Percentiles rank a stretch among this genome's conserved stretches.
These are phyloP conservation scores for Octomys mimax DNA, from an alignment of 2,797 vertebrate genomes.

Conservation along the genomic window DNA sequence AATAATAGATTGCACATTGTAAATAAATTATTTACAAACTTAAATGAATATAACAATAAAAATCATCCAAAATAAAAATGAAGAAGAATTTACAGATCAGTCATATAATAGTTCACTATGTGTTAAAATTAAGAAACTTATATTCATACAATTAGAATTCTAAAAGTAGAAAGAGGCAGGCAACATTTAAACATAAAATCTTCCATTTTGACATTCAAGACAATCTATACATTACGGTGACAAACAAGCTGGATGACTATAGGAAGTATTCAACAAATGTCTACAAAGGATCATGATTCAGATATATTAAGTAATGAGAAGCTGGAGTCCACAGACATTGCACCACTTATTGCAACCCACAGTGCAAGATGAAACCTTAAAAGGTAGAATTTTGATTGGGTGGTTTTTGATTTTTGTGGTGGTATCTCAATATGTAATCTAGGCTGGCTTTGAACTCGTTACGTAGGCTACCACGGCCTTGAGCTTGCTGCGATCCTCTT, in stretches of 20 bases:
- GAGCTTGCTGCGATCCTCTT: not conserved
- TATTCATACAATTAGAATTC: too few relatives aligned
- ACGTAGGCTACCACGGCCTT: not conserved
- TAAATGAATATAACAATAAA: too few relatives aligned
- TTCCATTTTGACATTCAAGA: not conserved
- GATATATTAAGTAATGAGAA: constrained; percentile 15
- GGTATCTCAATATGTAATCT: not conserved
- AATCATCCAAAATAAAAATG: too few relatives aligned
- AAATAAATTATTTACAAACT: too few relatives aligned
- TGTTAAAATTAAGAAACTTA: too few relatives aligned
- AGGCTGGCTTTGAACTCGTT: not conserved
- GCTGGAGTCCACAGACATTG: not conserved
- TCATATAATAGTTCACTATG: too few relatives aligned
- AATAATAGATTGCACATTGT: too few relatives aligned
- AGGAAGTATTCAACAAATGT: constrained; percentile 26
- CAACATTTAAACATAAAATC: not conserved
- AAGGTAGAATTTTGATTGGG: not conserved
- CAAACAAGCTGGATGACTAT: constrained; percentile 45
- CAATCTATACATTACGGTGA: constrained; percentile 39
- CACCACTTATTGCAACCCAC: not conserved
- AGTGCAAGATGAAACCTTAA: not conserved
- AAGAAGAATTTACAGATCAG: too few relatives aligned
- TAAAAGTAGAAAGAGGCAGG: too few relatives aligned
- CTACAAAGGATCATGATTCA: constrained; percentile 6
- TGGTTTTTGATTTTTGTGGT: not conserved